Evolutionary conservation across 2,797 vertebrate genomes (phyloP).

Genomic region (Tragopan temminckii): DNA sequence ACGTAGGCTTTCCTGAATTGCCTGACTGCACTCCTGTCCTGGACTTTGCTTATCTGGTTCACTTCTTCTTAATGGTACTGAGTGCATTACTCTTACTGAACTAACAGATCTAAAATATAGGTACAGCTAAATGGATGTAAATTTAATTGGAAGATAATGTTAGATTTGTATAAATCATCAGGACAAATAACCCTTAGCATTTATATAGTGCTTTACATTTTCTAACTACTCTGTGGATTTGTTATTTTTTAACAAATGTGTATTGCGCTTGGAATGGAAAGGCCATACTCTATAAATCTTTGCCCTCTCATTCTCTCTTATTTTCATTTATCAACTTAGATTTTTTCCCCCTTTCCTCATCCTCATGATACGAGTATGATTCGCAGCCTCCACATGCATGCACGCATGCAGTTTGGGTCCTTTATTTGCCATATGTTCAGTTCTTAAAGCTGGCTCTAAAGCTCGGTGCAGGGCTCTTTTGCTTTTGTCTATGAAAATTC

Average conservation of each 20-base stretch:
- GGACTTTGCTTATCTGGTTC: slow-evolving; percentile 52
- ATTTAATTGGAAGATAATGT: slow-evolving; percentile 34
- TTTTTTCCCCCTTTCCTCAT: slow-evolving; percentile 11
- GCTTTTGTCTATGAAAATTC: background rate
- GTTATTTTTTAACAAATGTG: slow-evolving; percentile 10
- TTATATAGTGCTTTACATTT: slow-evolving; percentile 43
- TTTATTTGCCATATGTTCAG: background rate
- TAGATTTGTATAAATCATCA: slow-evolving; percentile 31
- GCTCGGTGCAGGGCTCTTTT: accelerated
- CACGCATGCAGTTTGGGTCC: background rate
- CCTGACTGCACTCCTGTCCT: accelerated
- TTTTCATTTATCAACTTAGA: slow-evolving; percentile 39
- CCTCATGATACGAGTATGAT: background rate
- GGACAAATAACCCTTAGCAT: slow-evolving; percentile 35
- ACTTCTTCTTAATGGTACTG: slow-evolving; percentile 33
- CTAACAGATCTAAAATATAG: slow-evolving; percentile 38
- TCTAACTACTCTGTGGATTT: background rate
- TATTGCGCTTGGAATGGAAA: slow-evolving; percentile 22
- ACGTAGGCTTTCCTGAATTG: background rate
- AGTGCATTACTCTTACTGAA: slow-evolving; percentile 41
- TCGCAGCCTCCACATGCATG: background rate
- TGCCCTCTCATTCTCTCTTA: background rate
- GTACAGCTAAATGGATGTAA: slow-evolving; percentile 37
- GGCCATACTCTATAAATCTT: slow-evolving; percentile 35
- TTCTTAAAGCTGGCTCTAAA: background rate